These are phyloP conservation scores for Macrotis lagotis DNA, from an alignment of 2,113 vertebrate species.

Conservation along the genomic window DNA sequence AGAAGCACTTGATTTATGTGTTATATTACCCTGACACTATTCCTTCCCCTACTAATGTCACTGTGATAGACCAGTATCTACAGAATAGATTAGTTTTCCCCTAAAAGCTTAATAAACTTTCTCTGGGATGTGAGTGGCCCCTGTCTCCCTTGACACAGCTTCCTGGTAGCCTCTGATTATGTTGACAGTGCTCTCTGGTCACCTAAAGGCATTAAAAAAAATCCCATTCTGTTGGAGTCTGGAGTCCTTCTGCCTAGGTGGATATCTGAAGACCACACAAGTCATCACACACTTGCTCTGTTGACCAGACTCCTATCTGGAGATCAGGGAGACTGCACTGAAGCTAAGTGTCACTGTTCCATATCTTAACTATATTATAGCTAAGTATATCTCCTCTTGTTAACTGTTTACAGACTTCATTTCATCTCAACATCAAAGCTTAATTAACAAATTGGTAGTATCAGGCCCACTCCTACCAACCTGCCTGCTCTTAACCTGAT, in stretches of 20 bases:
- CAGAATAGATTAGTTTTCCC: not conserved
- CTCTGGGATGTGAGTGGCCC: not conserved
- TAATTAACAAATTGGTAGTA: not conserved
- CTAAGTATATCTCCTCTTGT: not conserved
- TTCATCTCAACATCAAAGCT: not conserved
- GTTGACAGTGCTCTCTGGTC: not conserved
- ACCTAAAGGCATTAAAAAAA: not conserved
- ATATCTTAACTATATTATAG: not conserved
- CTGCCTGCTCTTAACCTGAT: not conserved
- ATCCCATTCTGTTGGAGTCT: not conserved
- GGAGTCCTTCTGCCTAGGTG: not conserved
- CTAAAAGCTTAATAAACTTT: not conserved
- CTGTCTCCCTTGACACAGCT: not conserved
- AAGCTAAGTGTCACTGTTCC: not conserved
- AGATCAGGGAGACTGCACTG: not conserved
- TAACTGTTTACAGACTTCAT: not conserved
- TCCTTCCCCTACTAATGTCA: not conserved
- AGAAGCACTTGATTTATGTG: not conserved
- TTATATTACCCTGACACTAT: not conserved
- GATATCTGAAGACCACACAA: not conserved
- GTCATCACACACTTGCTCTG: not conserved
- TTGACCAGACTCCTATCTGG: not conserved
- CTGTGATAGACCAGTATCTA: not conserved
- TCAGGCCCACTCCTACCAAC: not conserved
- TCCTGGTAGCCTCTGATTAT: not conserved